Percentiles rank a stretch among this genome's conserved stretches.
Evolutionary conservation across 2,797 vertebrate genomes (phyloP).

Genomic region (Gambelia wislizenii): DNA sequence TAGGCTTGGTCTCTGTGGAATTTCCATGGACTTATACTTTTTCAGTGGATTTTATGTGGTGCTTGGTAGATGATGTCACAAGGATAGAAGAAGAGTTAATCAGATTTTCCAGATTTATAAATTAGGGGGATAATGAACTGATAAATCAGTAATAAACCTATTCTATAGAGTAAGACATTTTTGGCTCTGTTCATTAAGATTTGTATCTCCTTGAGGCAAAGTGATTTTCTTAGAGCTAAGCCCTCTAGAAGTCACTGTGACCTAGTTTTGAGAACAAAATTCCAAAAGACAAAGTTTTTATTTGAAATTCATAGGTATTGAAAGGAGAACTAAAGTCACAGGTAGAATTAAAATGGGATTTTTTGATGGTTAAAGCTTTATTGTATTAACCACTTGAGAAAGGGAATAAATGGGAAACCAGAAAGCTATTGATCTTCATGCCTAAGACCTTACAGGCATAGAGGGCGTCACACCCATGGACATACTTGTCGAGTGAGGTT

Average conservation of each 20-base stretch:
- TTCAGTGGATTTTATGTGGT: conserved; percentile 69
- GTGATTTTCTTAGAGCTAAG: conserved; percentile 73
- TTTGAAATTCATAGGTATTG: conserved; percentile 63
- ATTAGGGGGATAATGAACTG: conserved; percentile 82
- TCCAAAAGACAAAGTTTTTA: conserved; percentile 67
- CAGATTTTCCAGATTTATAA: conserved; percentile 78
- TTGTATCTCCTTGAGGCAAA: conserved; percentile 75
- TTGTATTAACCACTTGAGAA: conserved; percentile 34
- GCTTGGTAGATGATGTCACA: conserved; percentile 63
- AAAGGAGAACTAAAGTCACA: conserved; percentile 34
- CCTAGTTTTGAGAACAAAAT: conserved; percentile 67
- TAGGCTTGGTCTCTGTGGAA: conserved; percentile 34
- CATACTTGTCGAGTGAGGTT: not conserved
- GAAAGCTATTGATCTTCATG: not conserved
- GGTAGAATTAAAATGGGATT: conserved; percentile 58
- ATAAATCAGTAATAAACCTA: conserved; percentile 80
- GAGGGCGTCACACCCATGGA: not conserved
- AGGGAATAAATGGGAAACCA: conserved; percentile 15
- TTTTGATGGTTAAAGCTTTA: conserved; percentile 44
- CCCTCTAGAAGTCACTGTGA: conserved; percentile 64
- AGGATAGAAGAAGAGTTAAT: conserved; percentile 76
- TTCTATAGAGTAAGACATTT: conserved; percentile 77
- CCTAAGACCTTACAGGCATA: not conserved
- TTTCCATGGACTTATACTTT: conserved; percentile 65
- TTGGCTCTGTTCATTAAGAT: conserved; percentile 79